These are phyloP conservation scores for Drosophila pallidifrons DNA, from an alignment of 1,140 invertebrate genomes.

Conservation along the genomic window DNA sequence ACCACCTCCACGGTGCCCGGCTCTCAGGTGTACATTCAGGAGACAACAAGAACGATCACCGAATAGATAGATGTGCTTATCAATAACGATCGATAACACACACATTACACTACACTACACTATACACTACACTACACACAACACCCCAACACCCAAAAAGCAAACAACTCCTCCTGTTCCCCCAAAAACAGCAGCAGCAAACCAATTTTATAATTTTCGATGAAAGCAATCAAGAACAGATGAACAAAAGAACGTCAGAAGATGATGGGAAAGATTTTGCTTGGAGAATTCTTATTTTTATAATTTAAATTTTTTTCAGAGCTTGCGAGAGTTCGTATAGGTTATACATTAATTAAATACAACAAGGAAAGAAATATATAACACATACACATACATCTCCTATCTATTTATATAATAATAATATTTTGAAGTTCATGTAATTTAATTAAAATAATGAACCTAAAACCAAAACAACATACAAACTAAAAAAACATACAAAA, in stretches of 20 bases:
- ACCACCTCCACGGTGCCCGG: conserved; percentile 94
- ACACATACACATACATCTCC: conserved; percentile 72
- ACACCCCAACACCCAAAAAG: not conserved
- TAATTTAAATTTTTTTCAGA: conserved; percentile 81
- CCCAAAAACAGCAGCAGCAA: not conserved
- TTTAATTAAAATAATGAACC: conserved; percentile 84
- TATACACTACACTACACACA: conserved; percentile 18
- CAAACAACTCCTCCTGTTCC: conserved; percentile 2
- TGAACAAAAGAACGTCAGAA: not conserved
- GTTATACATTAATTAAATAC: conserved; percentile 74
- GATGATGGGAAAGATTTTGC: conserved; percentile 44
- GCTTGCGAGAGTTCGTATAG: conserved; percentile 71
- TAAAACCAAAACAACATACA: conserved; percentile 60
- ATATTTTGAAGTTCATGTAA: conserved; percentile 84
- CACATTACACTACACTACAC: conserved; percentile 23
- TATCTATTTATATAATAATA: conserved; percentile 81
- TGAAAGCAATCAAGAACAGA: conserved; percentile 11
- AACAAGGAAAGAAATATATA: conserved; percentile 38
- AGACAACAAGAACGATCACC: conserved; percentile 86
- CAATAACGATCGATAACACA: conserved; percentile 18
- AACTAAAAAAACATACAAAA: conserved; percentile 44
- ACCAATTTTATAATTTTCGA: conserved; percentile 50
- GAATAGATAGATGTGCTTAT: conserved; percentile 77
- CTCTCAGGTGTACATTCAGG: conserved; percentile 94
- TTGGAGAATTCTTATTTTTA: conserved; percentile 68